Evolutionary conservation across 2,113 vertebrate genomes (phyloP).

Genomic region (Porphyrio hochstetteri): DNA sequence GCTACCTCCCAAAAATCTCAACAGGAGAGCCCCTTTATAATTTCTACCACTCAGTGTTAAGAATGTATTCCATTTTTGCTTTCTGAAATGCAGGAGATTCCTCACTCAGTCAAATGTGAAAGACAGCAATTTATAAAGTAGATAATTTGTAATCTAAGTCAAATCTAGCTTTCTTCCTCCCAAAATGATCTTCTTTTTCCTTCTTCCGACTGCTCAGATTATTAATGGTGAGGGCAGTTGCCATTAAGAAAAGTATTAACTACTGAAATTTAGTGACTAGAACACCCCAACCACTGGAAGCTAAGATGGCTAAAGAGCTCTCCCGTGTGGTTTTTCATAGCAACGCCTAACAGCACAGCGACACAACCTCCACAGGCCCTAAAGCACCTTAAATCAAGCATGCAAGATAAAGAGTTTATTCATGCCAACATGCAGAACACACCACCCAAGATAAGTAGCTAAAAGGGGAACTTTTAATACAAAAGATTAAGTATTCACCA

Average conservation of each 20-base stretch:
- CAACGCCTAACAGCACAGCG: slow-evolving; percentile 12
- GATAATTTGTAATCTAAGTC: background rate
- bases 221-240: background rate
- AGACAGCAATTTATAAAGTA: background rate
- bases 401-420: slow-evolving; percentile 64
- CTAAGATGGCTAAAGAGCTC: slow-evolving; percentile 31
- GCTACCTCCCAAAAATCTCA: background rate
- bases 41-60: background rate
- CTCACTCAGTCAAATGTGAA: background rate
- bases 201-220: background rate
- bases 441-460: slow-evolving; percentile 52
- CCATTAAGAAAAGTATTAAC: background rate
- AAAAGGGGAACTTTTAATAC: slow-evolving; percentile 76
- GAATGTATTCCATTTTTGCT: background rate
- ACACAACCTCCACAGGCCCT: background rate
- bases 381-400: slow-evolving; percentile 47
- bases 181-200: background rate
- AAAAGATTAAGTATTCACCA: slow-evolving; percentile 78
- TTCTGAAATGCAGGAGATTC: background rate
- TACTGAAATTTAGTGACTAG: background rate
- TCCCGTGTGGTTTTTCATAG: slow-evolving; percentile 57
- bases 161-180: background rate
- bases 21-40: background rate
- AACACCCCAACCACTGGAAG: background rate
- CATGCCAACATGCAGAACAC: slow-evolving; percentile 77